Evolutionary conservation across 1,140 invertebrate species (phyloP).

Genomic region (Drosophila ambigua): DNA sequence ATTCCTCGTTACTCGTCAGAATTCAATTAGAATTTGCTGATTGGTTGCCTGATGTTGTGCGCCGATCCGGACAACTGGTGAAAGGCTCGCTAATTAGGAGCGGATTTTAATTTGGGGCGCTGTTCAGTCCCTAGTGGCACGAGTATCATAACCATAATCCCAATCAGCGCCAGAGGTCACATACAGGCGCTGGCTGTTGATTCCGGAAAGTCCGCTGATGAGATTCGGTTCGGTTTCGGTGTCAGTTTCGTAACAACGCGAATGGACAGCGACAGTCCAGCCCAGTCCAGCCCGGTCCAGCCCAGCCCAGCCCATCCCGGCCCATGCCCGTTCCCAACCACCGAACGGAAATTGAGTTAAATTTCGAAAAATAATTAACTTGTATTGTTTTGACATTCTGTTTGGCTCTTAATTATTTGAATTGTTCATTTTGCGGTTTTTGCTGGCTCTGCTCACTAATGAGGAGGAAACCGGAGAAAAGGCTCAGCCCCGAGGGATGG

Average conservation of each 20-base stretch:
- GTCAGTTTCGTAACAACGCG: neutral
- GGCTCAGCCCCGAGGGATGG: too few relatives aligned
- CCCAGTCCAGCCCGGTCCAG: too few relatives aligned
- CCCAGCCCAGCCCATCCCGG: neutral
- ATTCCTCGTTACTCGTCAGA: neutral
- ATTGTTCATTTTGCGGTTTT: too few relatives aligned
- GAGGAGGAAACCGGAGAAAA: too few relatives aligned
- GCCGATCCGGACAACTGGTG: conserved; percentile 2
- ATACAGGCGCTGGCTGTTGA: conserved; percentile 13
- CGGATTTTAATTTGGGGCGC: conserved; percentile 31
- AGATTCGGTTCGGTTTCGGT: conserved; percentile 15
- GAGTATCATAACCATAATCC: conserved; percentile 48
- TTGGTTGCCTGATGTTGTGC: conserved; percentile 1
- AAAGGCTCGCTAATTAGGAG: conserved; percentile 43
- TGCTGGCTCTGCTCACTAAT: too few relatives aligned
- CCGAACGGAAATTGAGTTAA: conserved; percentile 19
- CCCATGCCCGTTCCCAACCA: neutral
- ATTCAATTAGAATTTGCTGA: conserved; percentile 28
- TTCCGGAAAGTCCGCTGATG: conserved; percentile 28
- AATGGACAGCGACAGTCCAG: too few relatives aligned
- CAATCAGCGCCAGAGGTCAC: conserved; percentile 43
- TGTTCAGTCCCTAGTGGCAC: conserved; percentile 30
- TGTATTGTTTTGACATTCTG: neutral
- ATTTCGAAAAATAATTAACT: conserved; percentile 26
- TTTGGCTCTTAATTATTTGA: too few relatives aligned